A percentile compares a stretch with the other conserved stretches of the same genome.
phyloP scores from a whole-genome alignment of 1,140 invertebrate genomes.

The Thaumatotibia leucotreta region DNA sequence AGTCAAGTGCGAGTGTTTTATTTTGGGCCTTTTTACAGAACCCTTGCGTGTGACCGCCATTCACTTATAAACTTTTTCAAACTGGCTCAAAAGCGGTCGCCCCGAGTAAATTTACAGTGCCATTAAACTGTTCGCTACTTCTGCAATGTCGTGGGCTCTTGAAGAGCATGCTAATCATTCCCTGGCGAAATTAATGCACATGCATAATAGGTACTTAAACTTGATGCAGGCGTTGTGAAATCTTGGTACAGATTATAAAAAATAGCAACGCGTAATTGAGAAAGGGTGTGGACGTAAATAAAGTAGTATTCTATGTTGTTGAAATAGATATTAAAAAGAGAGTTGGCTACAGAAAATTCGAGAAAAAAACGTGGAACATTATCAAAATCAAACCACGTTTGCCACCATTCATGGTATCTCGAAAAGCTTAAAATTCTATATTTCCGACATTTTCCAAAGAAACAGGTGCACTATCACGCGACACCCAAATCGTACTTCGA shows the following conservation, averaged over 20 bases:
- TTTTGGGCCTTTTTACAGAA: no score
- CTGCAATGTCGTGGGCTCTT: conserved; percentile 23
- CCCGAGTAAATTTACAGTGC: conserved; percentile 46
- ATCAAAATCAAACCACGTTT: no score
- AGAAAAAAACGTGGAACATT: no score
- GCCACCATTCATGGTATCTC: not conserved
- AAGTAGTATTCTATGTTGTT: no score
- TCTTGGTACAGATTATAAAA: not conserved
- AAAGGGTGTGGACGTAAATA: not conserved
- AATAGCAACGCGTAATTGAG: not conserved
- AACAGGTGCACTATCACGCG: not conserved
- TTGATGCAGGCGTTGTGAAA: not conserved
- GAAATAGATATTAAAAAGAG: not conserved
- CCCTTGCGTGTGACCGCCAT: not conserved
- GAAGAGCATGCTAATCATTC: not conserved
- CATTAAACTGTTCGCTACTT: conserved; percentile 49
- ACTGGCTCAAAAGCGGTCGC: conserved; percentile 42
- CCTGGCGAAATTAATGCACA: conserved; percentile 16
- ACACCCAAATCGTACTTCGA: not conserved
- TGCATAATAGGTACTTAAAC: not conserved
- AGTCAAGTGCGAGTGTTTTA: no score
- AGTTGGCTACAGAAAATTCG: no score
- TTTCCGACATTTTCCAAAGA: not conserved
- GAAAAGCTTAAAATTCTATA: not conserved
- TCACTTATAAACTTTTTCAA: conserved; percentile 30